Conservation (phyloP, 37 sponge, comb jelly and placozoan genomes). For the Hexactinellida sp. region DNA sequence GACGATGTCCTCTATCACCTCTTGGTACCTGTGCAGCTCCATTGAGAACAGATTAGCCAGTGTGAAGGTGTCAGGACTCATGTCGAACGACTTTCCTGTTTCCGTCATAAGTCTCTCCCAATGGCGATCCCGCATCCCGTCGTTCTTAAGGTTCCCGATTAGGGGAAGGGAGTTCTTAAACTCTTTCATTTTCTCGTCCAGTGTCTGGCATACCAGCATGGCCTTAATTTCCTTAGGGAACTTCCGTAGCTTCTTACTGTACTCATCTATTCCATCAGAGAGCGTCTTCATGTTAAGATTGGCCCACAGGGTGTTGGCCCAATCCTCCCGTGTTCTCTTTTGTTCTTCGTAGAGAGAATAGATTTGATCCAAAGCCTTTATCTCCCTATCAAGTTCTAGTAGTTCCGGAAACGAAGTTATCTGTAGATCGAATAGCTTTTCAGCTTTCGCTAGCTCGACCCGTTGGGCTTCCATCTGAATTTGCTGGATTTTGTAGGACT, state of each 20-base stretch:
- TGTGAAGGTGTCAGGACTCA: constrained; percentile 99
- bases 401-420: constrained; percentile 80
- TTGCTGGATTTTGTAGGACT: constrained; percentile 54
- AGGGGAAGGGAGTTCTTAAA: constrained; percentile 97
- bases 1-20: constrained; percentile 90
- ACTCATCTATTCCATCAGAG: constrained; percentile 88
- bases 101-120: constrained; percentile 94
- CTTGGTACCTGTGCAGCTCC: constrained; percentile 94
- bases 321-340: constrained; percentile 86
- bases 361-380: constrained; percentile 53
- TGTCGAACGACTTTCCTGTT: constrained; percentile 96
- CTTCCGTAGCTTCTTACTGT: constrained; percentile 54
- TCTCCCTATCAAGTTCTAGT: constrained; percentile 68
- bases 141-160: constrained; percentile 92
- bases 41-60: constrained; percentile 95
- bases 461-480: constrained; percentile 50
- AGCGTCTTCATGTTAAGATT: constrained; percentile 79
- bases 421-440: constrained; percentile 92
- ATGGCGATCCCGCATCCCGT: constrained; percentile 90
- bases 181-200: constrained; percentile 89
- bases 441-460: constrained; percentile 87
- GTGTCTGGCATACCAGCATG: constrained; percentile 66
- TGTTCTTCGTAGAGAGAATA: constrained; percentile 82
- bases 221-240: constrained; percentile 90
- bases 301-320: constrained; percentile 94